These are phyloP conservation scores for Chaetodon trifascialis DNA, from an alignment of 2,113 vertebrate genomes.

Conservation along the genomic window DNA sequence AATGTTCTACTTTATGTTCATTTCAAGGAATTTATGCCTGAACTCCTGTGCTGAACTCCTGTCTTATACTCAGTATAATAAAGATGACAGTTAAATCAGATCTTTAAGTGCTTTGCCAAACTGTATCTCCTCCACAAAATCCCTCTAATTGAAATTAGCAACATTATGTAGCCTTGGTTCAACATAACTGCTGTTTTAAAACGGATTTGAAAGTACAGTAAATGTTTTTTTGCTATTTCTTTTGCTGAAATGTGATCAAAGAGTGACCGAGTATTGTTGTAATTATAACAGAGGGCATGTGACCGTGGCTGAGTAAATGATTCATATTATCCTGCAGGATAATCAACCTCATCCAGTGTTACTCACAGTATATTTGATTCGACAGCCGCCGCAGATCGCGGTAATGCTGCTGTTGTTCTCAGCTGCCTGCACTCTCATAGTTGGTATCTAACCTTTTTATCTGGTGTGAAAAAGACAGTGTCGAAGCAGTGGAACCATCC, in stretches of 20 bases:
- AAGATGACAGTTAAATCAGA: background rate
- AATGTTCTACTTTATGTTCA: background rate
- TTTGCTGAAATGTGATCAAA: background rate
- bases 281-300: background rate
- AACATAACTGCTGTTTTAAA: background rate
- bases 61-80: background rate
- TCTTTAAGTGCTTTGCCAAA: background rate
- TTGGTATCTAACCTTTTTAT: slow-evolving; percentile 62
- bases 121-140: background rate
- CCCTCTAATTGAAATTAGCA: background rate
- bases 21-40: background rate
- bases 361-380: background rate
- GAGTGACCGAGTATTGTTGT: background rate
- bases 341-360: background rate
- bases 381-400: background rate
- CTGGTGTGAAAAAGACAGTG: slow-evolving; percentile 49
- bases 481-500: slow-evolving; percentile 54
- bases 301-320: background rate
- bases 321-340: too few species aligned
- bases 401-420: slow-evolving; percentile 18
- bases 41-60: background rate
- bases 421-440: slow-evolving; percentile 42
- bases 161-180: background rate
- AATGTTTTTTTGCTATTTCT: background rate
- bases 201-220: background rate